These are phyloP conservation scores for Dexiosoma caninum DNA, from an alignment of 2,888 invertebrate species.

Conservation along the genomic window DNA sequence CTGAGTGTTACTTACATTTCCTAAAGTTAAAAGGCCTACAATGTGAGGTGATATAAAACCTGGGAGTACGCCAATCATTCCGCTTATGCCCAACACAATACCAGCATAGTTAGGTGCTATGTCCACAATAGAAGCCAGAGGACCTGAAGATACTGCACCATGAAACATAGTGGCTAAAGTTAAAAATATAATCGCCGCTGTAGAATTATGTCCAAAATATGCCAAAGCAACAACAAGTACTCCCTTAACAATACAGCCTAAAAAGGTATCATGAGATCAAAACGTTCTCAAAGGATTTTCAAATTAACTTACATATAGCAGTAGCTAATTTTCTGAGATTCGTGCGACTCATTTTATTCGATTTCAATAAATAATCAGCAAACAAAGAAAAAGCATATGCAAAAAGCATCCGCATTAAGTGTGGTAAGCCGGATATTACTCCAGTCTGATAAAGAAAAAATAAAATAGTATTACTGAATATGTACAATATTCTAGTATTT, in stretches of 20 bases:
- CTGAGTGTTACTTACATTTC: slow-evolving; percentile 80
- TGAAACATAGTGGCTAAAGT: slow-evolving; percentile 82
- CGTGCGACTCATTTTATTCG: slow-evolving; percentile 80
- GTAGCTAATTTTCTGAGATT: slow-evolving; percentile 83
- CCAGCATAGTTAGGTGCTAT: slow-evolving; percentile 82
- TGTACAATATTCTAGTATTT: too few relatives aligned
- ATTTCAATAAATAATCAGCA: slow-evolving; percentile 81
- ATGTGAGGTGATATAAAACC: slow-evolving; percentile 82
- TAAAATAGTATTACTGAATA: too few relatives aligned
- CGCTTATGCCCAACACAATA: slow-evolving; percentile 81
- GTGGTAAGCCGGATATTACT: slow-evolving; percentile 82
- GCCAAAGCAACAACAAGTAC: slow-evolving; percentile 81
- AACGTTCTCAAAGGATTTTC: not conserved
- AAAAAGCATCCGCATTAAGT: slow-evolving; percentile 81
- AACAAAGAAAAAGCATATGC: slow-evolving; percentile 80
- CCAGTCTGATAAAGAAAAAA: slow-evolving; percentile 77
- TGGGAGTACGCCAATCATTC: slow-evolving; percentile 80
- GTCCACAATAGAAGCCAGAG: slow-evolving; percentile 83
- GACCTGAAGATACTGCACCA: slow-evolving; percentile 84
- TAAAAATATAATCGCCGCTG: slow-evolving; percentile 81
- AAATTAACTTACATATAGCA: slow-evolving; percentile 78
- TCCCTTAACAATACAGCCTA: slow-evolving; percentile 82
- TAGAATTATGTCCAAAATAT: slow-evolving; percentile 82
- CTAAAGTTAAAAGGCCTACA: slow-evolving; percentile 81
- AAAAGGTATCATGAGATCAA: not conserved